Evolutionary conservation across 2,113 vertebrate genomes (phyloP).

Genomic region (Brachyhypopomus gauderio): DNA sequence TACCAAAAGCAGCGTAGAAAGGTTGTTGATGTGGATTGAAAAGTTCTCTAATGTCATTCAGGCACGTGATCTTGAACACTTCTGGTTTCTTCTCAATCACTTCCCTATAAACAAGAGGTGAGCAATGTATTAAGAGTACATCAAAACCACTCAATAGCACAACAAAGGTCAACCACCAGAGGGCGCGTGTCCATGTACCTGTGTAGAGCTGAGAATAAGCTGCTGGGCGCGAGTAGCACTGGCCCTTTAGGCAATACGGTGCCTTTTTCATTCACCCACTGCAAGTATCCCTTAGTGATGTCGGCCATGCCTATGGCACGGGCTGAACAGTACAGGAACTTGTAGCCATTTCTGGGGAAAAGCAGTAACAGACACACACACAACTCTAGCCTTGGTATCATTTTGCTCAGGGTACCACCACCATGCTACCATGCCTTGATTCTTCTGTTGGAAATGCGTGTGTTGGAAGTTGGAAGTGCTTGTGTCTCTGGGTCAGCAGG

Average conservation of each 20-base stretch:
- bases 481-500: too few species aligned
- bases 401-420: not conserved
- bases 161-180: not conserved
- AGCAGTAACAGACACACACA: not conserved
- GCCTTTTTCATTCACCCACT: constrained; percentile 87
- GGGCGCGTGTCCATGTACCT: constrained; percentile 72
- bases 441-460: not conserved
- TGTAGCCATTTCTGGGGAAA: constrained; percentile 88
- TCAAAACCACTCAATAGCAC: not conserved
- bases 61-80: constrained; percentile 90
- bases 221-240: constrained; percentile 91
- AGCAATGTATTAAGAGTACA: not conserved
- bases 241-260: constrained; percentile 87
- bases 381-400: not conserved
- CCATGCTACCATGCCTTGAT: not conserved
- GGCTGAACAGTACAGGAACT: constrained; percentile 95
- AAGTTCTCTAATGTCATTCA: constrained; percentile 86
- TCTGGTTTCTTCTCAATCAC: constrained; percentile 95
- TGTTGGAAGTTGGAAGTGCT: too few species aligned
- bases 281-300: constrained; percentile 89
- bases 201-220: constrained; percentile 92
- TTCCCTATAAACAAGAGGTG: constrained; percentile 73
- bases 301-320: constrained; percentile 90
- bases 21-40: constrained; percentile 77
- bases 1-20: constrained; percentile 92